Evolutionary conservation across 2,797 vertebrate genomes (phyloP).

Genomic region (Cottoperca gobio): DNA sequence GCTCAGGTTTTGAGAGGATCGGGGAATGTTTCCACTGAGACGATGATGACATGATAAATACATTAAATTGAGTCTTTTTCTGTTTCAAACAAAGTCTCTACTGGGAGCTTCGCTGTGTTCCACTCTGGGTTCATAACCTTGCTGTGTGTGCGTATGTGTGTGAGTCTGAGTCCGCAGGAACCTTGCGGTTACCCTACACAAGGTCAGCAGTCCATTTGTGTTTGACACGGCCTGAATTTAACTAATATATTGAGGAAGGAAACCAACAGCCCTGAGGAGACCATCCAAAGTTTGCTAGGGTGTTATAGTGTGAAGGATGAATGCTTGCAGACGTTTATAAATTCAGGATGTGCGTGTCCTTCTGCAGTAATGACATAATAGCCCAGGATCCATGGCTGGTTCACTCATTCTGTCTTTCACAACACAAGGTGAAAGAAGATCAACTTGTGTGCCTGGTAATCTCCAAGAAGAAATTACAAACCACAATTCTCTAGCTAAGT

Average conservation of each 20-base stretch:
- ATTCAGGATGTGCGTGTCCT: conserved; percentile 31
- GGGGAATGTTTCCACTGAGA: conserved; percentile 37
- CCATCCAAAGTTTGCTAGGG: conserved; percentile 24
- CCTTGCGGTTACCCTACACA: conserved; percentile 43
- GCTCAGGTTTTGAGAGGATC: conserved; percentile 35
- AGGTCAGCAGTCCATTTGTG: conserved; percentile 51
- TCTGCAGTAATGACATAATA: conserved; percentile 55
- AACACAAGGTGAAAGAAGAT: conserved; percentile 64
- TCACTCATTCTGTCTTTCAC: conserved; percentile 60
- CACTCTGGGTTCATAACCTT: conserved; percentile 27
- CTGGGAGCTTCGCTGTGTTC: conserved; percentile 27
- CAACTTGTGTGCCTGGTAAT: conserved; percentile 57
- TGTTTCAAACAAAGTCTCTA: conserved; percentile 53
- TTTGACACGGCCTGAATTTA: conserved; percentile 53
- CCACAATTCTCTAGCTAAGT: conserved; percentile 57
- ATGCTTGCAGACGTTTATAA: conserved; percentile 29
- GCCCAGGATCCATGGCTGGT: conserved; percentile 44
- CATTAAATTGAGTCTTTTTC: conserved; percentile 42
- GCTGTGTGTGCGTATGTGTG: neutral
- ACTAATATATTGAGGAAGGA: conserved; percentile 55
- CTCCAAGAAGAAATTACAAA: conserved; percentile 67
- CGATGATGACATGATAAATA: conserved; percentile 46
- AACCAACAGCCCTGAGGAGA: conserved; percentile 38
- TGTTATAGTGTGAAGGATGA: conserved; percentile 32
- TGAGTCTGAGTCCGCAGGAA: conserved; percentile 20